phyloP scores from a whole-genome alignment of 2,797 vertebrate species.

The Morus bassanus region DNA sequence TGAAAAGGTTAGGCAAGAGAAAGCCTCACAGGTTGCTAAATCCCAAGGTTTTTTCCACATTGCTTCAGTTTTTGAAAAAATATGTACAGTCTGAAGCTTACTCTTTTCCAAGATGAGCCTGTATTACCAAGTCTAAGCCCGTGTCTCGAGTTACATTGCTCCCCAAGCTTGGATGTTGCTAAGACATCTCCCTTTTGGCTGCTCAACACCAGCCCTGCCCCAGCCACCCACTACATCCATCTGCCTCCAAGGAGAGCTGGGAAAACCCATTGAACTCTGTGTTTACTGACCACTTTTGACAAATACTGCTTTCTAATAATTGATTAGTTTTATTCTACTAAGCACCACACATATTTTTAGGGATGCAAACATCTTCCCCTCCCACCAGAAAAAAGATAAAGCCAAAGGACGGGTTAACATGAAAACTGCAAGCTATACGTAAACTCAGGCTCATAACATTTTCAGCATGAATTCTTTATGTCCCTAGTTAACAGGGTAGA shows the following conservation, averaged over 20 bases:
- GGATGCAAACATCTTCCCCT: neutral
- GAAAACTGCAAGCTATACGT: neutral
- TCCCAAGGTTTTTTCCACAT: neutral
- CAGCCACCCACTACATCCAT: neutral
- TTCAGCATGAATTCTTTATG: conserved; percentile 55
- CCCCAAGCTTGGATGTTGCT: neutral
- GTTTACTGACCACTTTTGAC: neutral
- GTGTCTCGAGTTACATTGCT: neutral
- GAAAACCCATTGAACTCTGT: neutral
- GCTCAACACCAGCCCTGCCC: neutral
- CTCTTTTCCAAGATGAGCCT: neutral
- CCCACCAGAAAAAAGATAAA: neutral
- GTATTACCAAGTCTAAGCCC: neutral
- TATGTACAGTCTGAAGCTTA: fast-evolving
- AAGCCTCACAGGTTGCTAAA: neutral
- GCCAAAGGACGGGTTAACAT: neutral
- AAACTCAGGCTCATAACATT: neutral
- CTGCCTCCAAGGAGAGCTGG: neutral
- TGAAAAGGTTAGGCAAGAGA: neutral
- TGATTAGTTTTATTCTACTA: neutral
- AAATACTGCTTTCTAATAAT: neutral
- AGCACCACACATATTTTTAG: neutral
- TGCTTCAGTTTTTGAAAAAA: neutral
- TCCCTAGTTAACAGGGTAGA: neutral
- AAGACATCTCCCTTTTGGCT: neutral